These are phyloP conservation scores for Odocoileus virginianus DNA, from an alignment of 2,113 vertebrate genomes.

Conservation along the genomic window DNA sequence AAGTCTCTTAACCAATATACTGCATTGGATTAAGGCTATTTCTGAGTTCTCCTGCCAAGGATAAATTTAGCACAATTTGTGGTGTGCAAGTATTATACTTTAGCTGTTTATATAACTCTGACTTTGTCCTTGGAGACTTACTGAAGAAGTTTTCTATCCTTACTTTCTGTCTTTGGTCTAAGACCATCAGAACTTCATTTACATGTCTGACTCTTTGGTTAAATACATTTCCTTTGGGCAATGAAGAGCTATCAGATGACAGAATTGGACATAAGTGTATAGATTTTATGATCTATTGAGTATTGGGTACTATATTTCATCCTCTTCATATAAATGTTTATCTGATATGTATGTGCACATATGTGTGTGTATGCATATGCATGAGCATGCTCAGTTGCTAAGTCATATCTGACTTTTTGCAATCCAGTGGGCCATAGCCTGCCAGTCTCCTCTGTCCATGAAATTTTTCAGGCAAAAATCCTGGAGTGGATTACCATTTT, in stretches of 20 bases:
- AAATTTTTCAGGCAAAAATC: background rate
- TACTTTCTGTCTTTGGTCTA: conserved; percentile 70
- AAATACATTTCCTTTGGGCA: conserved; percentile 69
- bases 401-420: background rate
- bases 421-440: background rate
- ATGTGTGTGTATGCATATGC: background rate
- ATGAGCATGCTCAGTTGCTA: background rate
- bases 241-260: conserved; percentile 63
- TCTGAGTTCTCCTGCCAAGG: conserved; percentile 48
- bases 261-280: conserved; percentile 53
- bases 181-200: conserved; percentile 76
- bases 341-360: background rate
- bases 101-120: conserved; percentile 72
- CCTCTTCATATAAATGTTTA: background rate
- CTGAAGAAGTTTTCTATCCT: conserved; percentile 60
- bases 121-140: conserved; percentile 67
- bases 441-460: background rate
- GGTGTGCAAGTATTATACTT: conserved; percentile 66
- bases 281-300: conserved; percentile 32
- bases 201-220: conserved; percentile 73
- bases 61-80: conserved; percentile 62
- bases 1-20: conserved; percentile 57
- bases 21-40: conserved; percentile 46
- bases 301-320: conserved; percentile 34
- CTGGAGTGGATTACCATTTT: background rate